These are phyloP conservation scores for Micrastur ruficollis DNA, from an alignment of 2,797 vertebrate species.

Conservation along the genomic window DNA sequence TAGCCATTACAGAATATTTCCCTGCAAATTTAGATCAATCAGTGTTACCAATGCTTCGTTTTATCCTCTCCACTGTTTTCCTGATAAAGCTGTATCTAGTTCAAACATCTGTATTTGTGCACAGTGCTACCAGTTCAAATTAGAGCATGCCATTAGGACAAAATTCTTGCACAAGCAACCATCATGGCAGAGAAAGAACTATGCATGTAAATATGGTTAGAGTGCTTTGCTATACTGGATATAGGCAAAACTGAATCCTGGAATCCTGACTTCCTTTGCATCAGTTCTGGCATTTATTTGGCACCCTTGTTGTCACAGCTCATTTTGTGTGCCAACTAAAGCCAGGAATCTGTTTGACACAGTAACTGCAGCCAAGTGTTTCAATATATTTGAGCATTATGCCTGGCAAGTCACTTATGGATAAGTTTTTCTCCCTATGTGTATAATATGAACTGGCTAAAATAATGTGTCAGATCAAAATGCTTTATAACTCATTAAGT, in stretches of 20 bases:
- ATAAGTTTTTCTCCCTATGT: neutral
- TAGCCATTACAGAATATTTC: neutral
- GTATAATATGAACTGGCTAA: neutral
- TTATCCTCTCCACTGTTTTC: neutral
- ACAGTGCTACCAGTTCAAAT: neutral
- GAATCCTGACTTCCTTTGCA: neutral
- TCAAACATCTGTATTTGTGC: neutral
- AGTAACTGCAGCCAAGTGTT: neutral
- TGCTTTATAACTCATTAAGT: neutral
- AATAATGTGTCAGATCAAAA: neutral
- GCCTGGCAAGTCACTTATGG: neutral
- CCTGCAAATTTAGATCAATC: neutral
- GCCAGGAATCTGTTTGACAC: neutral
- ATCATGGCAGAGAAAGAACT: neutral
- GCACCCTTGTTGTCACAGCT: neutral
- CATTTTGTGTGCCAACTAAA: neutral
- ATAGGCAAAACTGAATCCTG: neutral
- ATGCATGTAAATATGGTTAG: neutral
- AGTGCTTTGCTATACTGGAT: neutral
- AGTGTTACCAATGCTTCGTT: neutral
- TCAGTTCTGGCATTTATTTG: neutral
- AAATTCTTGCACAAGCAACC: neutral
- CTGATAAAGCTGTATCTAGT: neutral
- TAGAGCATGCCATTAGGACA: neutral
- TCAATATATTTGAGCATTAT: neutral